Conservation (phyloP, 2,888 invertebrate genomes). For the Ctenicera cuprea region DNA sequence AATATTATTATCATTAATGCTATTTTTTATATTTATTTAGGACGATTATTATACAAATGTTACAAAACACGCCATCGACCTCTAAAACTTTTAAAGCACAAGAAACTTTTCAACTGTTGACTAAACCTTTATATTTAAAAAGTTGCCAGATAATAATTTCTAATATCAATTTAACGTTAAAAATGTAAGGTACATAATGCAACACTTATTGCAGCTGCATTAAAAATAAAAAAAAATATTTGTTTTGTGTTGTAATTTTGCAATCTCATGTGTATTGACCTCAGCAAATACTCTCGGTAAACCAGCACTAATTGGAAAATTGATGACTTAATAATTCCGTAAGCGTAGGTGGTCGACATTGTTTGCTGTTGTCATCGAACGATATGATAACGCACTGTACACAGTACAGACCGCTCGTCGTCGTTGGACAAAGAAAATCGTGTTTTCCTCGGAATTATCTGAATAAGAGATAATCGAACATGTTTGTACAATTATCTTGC, state of each 20-base stretch:
- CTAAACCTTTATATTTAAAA: background rate
- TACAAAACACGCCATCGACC: conserved; percentile 4
- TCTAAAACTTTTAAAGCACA: background rate
- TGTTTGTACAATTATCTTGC: conserved; percentile 1
- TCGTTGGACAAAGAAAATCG: conserved; percentile 28
- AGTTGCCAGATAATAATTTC: background rate
- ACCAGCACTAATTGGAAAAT: conserved; percentile 21
- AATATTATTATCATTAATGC: background rate
- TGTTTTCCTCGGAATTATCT: conserved; percentile 14
- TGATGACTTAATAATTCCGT: conserved; percentile 28
- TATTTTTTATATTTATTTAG: conserved; percentile 16
- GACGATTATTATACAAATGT: conserved; percentile 14
- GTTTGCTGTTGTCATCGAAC: conserved; percentile 11
- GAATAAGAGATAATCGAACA: conserved; percentile 20
- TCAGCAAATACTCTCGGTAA: conserved; percentile 5
- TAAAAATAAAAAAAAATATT: no score
- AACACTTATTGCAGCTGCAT: no score
- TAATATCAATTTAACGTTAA: no score
- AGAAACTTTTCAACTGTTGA: background rate
- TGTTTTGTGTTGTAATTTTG: conserved; percentile 6
- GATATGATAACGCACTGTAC: conserved; percentile 10
- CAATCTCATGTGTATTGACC: conserved; percentile 22
- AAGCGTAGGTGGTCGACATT: conserved; percentile 30
- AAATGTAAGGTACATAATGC: no score
- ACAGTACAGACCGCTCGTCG: conserved; percentile 26